Evolutionary conservation across 2,888 invertebrate species (phyloP).

Genomic region (Neoitamus cyanurus): DNA sequence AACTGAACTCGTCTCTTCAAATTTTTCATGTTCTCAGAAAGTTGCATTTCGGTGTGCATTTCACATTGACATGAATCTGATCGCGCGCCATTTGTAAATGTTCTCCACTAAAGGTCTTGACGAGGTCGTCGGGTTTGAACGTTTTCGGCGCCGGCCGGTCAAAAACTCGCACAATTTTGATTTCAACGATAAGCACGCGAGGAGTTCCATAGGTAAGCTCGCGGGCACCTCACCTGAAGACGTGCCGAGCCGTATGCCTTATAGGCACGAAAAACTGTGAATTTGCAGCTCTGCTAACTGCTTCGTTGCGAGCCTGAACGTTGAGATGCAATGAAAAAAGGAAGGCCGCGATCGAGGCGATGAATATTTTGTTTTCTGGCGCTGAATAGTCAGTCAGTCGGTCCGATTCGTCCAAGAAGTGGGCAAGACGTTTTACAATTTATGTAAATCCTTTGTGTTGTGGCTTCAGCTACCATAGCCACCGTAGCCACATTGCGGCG

Average conservation of each 20-base stretch:
- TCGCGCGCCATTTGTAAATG: slow-evolving; percentile 33
- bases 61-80: slow-evolving; percentile 40
- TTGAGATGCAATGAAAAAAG: neutral
- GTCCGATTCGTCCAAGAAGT: neutral
- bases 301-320: neutral
- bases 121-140: slow-evolving; percentile 30
- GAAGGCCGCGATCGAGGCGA: neutral
- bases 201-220: neutral
- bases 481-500: neutral
- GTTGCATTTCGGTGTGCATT: neutral
- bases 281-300: neutral
- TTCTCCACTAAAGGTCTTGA: neutral
- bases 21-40: neutral
- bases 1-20: neutral
- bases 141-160: slow-evolving; percentile 32
- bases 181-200: neutral
- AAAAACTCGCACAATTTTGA: neutral
- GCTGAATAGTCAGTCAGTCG: too few species aligned
- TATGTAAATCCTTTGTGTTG: neutral
- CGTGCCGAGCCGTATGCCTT: neutral
- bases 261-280: neutral
- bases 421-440: neutral
- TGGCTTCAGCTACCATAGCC: neutral
- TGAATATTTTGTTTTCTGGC: neutral
- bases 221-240: neutral